Conservation (phyloP, 2,888 invertebrate genomes). For the Heteromurus nitidus region DNA sequence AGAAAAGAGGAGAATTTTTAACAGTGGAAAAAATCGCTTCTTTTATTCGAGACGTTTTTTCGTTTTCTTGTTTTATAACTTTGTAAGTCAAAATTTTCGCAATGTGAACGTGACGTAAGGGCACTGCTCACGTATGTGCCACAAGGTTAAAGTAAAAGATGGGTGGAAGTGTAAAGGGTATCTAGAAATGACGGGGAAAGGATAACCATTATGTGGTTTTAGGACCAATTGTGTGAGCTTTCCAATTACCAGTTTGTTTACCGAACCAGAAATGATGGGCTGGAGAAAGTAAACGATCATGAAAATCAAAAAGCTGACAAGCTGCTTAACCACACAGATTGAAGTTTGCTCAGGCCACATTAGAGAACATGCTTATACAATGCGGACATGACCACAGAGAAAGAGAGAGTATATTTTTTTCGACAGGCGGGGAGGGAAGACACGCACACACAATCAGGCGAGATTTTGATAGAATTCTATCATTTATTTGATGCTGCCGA, state of each 20-base stretch:
- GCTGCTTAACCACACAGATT: constrained; percentile 29
- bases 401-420: too few species aligned
- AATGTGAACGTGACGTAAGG: too few species aligned
- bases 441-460: constrained; percentile 23
- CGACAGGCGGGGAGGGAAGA: background rate
- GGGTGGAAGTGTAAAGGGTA: background rate
- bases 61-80: background rate
- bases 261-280: constrained; percentile 45
- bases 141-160: background rate
- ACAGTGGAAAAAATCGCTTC: constrained; percentile 44
- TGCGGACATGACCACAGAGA: constrained; percentile 20
- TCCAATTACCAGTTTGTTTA: constrained; percentile 53
- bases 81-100: background rate
- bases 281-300: constrained; percentile 8
- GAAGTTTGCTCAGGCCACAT: constrained; percentile 5
- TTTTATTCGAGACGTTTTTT: constrained; percentile 44
- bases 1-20: constrained; percentile 12
- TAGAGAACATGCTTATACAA: background rate
- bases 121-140: background rate
- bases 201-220: constrained; percentile 19
- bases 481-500: constrained; percentile 45
- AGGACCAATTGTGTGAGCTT: constrained; percentile 38
- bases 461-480: constrained; percentile 36
- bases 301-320: constrained; percentile 33
- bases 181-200: background rate